Percentiles rank a stretch among this genome's conserved stretches.
phyloP scores from a whole-genome alignment of 2,888 invertebrate species.

The Acleris sparsana region DNA sequence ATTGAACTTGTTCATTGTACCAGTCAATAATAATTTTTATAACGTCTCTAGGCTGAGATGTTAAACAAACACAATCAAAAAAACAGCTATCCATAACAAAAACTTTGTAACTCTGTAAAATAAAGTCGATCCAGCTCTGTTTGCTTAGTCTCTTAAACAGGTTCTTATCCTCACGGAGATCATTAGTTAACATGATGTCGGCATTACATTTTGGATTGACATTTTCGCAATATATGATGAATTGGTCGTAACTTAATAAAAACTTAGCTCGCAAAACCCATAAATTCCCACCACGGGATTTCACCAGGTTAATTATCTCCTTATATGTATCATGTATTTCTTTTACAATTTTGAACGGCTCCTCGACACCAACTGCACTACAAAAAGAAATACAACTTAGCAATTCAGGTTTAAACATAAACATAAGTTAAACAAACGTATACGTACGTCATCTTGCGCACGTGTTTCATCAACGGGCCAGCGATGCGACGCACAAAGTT shows the following conservation, averaged over 20 bases:
- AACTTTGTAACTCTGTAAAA: conserved; percentile 85
- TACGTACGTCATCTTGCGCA: conserved; percentile 66
- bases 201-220: conserved; percentile 61
- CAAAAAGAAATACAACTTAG: conserved; percentile 38
- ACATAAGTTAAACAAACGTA: neutral
- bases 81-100: conserved; percentile 79
- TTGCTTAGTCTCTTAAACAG: conserved; percentile 69
- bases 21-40: conserved; percentile 64
- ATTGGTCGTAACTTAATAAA: conserved; percentile 71
- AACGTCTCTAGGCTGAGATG: conserved; percentile 59
- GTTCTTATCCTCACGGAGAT: conserved; percentile 54
- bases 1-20: conserved; percentile 64
- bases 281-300: conserved; percentile 65
- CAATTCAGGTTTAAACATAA: conserved; percentile 19
- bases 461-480: conserved; percentile 72
- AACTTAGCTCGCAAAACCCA: conserved; percentile 66
- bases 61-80: conserved; percentile 72
- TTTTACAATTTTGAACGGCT: conserved; percentile 61
- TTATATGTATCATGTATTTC: conserved; percentile 72
- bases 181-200: conserved; percentile 59
- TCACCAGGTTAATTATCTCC: conserved; percentile 65
- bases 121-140: conserved; percentile 85
- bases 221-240: conserved; percentile 60
- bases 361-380: conserved; percentile 60
- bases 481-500: conserved; percentile 72